A percentile compares a stretch with the other conserved stretches of the same genome.
Evolutionary conservation across 2,113 vertebrate species (phyloP).

Genomic region (Guaruba guarouba): DNA sequence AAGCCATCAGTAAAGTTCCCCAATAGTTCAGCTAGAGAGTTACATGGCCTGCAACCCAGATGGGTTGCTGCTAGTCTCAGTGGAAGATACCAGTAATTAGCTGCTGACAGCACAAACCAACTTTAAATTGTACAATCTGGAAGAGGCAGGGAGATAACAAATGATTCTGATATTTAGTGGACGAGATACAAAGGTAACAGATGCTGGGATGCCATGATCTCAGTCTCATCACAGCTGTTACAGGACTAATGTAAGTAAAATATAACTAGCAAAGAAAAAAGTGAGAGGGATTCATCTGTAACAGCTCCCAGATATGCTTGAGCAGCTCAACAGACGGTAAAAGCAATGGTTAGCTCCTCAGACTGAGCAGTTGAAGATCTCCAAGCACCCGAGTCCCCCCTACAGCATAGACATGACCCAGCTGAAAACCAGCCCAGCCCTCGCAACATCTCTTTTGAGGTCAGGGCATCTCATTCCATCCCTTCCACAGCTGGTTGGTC

Average conservation of each 20-base stretch:
- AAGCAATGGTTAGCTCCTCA: background rate
- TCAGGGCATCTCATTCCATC: background rate
- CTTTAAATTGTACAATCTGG: background rate
- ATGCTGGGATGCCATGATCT: background rate
- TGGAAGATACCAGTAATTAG: slow-evolving; percentile 27
- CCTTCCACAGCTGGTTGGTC: background rate
- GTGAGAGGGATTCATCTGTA: background rate
- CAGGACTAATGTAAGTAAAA: background rate
- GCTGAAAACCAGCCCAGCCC: background rate
- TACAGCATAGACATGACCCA: background rate
- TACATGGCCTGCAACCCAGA: slow-evolving; percentile 3
- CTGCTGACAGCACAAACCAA: slow-evolving; percentile 46
- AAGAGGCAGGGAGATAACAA: background rate
- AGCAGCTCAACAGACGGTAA: background rate
- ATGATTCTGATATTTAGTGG: background rate
- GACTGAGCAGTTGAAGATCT: background rate
- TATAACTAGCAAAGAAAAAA: background rate
- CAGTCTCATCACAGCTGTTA: background rate
- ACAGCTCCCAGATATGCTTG: background rate
- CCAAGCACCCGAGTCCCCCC: background rate
- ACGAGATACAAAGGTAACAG: slow-evolving; percentile 31
- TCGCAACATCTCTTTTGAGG: background rate
- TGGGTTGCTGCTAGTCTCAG: slow-evolving; percentile 5
- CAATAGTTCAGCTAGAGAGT: background rate
- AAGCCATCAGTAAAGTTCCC: background rate